phyloP scores from a whole-genome alignment of 2,797 vertebrate genomes.

The Pangasius larnaudii region DNA sequence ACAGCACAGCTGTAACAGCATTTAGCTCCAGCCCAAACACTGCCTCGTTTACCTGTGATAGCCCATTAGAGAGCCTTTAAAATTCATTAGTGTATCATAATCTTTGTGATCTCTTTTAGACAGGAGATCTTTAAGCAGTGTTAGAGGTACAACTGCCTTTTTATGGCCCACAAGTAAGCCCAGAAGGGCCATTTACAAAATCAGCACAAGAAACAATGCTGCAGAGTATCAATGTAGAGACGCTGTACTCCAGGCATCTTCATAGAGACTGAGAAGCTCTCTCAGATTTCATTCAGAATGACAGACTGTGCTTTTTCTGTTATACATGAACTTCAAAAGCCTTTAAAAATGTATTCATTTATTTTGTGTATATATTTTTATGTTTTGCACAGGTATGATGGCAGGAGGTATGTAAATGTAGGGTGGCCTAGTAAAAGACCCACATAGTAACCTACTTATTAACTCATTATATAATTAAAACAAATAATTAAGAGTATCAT shows the following conservation, averaged over 20 bases:
- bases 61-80: constrained; percentile 30
- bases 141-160: constrained; percentile 6
- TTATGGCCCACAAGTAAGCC: constrained; percentile 11
- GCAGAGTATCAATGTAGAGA: neutral
- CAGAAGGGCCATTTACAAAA: constrained; percentile 16
- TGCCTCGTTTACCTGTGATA: constrained; percentile 9
- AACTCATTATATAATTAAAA: neutral
- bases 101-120: constrained; percentile 27
- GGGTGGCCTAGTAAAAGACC: constrained; percentile 11
- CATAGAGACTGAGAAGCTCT: neutral
- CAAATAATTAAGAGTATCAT: neutral
- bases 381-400: neutral
- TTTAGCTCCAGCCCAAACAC: constrained; percentile 1
- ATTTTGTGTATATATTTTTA: neutral
- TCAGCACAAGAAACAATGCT: constrained; percentile 33
- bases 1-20: constrained; percentile 1
- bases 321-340: neutral
- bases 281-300: neutral
- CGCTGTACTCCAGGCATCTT: neutral
- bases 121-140: constrained; percentile 19
- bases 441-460: constrained; percentile 6
- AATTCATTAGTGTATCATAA: constrained; percentile 29
- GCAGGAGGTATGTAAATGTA: neutral
- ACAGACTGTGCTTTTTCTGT: neutral
- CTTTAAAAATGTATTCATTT: neutral